Conservation (phyloP, 92 coral and sea anemone genomes). For the Phenganax marumi region DNA sequence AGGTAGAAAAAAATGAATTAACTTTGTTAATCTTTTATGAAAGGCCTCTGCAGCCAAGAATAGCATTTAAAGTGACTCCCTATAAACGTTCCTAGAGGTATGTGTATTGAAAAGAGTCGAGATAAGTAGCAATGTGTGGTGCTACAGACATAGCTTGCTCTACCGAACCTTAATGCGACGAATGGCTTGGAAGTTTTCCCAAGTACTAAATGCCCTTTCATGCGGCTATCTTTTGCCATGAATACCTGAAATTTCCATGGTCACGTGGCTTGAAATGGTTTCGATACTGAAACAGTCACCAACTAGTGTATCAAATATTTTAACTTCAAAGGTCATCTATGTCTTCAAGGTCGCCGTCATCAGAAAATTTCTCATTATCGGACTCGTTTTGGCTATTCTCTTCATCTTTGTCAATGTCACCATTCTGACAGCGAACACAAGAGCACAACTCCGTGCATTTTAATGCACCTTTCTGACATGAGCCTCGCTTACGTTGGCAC, state of each 20-base stretch:
- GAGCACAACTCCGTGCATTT: constrained; percentile 51
- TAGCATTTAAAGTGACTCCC: too few species aligned
- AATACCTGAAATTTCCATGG: too few species aligned
- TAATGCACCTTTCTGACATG: constrained; percentile 15
- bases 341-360: constrained; percentile 21
- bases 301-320: neutral
- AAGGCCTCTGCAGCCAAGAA: neutral
- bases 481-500: constrained; percentile 30
- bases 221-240: too few species aligned
- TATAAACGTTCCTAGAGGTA: neutral
- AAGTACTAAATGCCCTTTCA: too few species aligned
- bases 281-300: neutral
- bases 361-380: constrained; percentile 5
- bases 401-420: neutral
- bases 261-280: neutral
- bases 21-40: neutral
- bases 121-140: too few species aligned
- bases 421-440: constrained; percentile 8
- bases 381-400: constrained; percentile 15
- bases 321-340: neutral
- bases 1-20: neutral
- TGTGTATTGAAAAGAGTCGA: too few species aligned
- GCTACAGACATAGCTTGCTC: too few species aligned
- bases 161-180: neutral
- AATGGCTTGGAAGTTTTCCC: neutral